These are phyloP conservation scores for Bombus sibiricus DNA, from an alignment of 1,140 invertebrate species.

Conservation along the genomic window DNA sequence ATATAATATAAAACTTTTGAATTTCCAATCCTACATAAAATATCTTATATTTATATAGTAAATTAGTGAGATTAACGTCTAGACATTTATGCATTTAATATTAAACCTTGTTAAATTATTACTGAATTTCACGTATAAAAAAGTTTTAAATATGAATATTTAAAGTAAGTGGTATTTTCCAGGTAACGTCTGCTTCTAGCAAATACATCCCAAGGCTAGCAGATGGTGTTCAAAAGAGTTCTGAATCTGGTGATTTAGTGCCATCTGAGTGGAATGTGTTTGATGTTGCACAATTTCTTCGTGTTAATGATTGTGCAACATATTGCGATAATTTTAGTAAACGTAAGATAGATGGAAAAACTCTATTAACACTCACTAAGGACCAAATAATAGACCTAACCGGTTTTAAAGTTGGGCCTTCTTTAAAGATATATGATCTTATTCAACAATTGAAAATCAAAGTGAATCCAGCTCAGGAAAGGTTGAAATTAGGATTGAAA, in stretches of 20 bases:
- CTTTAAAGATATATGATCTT: conserved; percentile 95
- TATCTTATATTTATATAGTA: not conserved
- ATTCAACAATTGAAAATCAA: conserved; percentile 94
- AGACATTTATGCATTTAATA: not conserved
- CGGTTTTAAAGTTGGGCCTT: conserved; percentile 96
- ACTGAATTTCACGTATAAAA: too few relatives aligned
- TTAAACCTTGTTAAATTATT: not conserved
- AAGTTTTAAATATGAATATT: not conserved
- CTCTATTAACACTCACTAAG: conserved; percentile 91
- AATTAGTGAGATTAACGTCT: not conserved
- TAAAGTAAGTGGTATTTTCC: conserved; percentile 48
- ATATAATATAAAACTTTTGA: too few relatives aligned
- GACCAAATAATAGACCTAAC: conserved; percentile 95
- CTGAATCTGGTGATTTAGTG: conserved; percentile 84
- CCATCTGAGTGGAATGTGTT: conserved; percentile 91
- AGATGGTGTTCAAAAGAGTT: conserved; percentile 82
- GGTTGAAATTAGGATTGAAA: conserved; percentile 83
- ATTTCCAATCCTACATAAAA: too few relatives aligned
- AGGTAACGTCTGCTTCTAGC: conserved; percentile 79
- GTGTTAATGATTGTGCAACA: conserved; percentile 94
- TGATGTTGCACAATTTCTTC: conserved; percentile 94
- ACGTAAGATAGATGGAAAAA: conserved; percentile 91
- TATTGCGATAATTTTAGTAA: conserved; percentile 94
- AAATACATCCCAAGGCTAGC: conserved; percentile 89
- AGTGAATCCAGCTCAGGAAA: conserved; percentile 89